Evolutionary conservation across 2,888 invertebrate genomes (phyloP).

Genomic region (Lampropteryx suffumata): DNA sequence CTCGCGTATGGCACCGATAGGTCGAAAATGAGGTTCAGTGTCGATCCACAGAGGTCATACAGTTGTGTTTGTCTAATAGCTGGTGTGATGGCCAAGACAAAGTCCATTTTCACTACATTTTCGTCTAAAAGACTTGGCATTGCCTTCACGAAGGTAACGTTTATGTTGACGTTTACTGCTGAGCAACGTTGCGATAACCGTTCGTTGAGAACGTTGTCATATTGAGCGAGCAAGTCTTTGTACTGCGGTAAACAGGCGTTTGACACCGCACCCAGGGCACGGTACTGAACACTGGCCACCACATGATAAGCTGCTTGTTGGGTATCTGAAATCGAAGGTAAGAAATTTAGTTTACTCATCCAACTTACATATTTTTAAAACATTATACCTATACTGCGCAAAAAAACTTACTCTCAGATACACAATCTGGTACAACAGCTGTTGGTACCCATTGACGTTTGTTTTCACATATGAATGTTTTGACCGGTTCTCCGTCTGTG

Average conservation of each 20-base stretch:
- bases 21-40: conserved; percentile 96
- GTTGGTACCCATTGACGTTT: conserved; percentile 93
- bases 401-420: conserved; percentile 89
- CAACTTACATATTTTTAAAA: too few species aligned
- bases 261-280: conserved; percentile 95
- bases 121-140: conserved; percentile 91
- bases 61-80: conserved; percentile 94
- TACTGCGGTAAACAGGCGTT: conserved; percentile 92
- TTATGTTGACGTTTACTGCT: conserved; percentile 96
- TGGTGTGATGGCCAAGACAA: conserved; percentile 93
- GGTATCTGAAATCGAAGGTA: conserved; percentile 84
- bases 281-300: conserved; percentile 91
- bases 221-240: conserved; percentile 91
- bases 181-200: conserved; percentile 96
- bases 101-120: conserved; percentile 95
- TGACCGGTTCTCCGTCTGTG: conserved; percentile 94
- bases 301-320: conserved; percentile 98
- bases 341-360: background rate
- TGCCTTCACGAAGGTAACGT: conserved; percentile 94
- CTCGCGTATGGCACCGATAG: conserved; percentile 96
- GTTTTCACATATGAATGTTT: conserved; percentile 92
- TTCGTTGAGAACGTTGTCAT: conserved; percentile 90
- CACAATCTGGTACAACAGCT: conserved; percentile 96
- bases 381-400: too few species aligned
- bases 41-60: conserved; percentile 97